A percentile compares a stretch with the other conserved stretches of the same genome.
phyloP scores from a whole-genome alignment of 2,888 invertebrate genomes.

The Embidobia sp. region DNA sequence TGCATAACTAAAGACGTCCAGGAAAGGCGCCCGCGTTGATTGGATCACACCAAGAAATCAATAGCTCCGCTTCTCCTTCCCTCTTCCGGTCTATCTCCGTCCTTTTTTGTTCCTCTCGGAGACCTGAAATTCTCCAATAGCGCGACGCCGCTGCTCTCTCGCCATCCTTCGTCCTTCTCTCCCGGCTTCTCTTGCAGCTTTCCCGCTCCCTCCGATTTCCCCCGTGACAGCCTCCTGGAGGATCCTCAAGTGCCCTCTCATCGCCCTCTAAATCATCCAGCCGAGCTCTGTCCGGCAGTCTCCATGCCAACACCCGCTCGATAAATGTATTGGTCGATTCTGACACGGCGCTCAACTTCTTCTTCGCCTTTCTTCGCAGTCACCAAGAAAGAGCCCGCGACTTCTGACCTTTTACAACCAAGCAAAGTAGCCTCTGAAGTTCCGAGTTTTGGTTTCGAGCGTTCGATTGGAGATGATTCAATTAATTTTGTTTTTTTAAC shows the following conservation, averaged over 20 bases:
- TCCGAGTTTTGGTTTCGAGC: no score
- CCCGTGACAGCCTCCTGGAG: constrained; percentile 80
- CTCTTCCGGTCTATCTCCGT: constrained; percentile 51
- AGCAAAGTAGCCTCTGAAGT: constrained; percentile 11
- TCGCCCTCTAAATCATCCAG: constrained; percentile 79
- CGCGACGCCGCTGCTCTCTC: constrained; percentile 35
- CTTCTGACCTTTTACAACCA: constrained; percentile 17
- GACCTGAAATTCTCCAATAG: constrained; percentile 61
- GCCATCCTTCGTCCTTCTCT: constrained; percentile 40
- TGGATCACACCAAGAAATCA: constrained; percentile 80
- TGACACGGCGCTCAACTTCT: constrained; percentile 71
- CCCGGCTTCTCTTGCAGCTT: constrained; percentile 51
- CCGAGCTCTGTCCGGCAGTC: constrained; percentile 80
- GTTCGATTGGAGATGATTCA: no score
- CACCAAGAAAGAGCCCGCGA: constrained; percentile 15
- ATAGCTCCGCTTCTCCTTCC: constrained; percentile 70
- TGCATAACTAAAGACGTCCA: constrained; percentile 72
- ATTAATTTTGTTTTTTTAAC: no score
- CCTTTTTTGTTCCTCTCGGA: constrained; percentile 60
- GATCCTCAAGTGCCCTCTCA: constrained; percentile 80
- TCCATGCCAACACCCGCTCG: constrained; percentile 82
- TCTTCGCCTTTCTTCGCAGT: constrained; percentile 59
- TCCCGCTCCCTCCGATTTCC: constrained; percentile 76
- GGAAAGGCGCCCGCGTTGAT: constrained; percentile 80
- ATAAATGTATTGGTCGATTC: constrained; percentile 81